These are phyloP conservation scores for Mirounga angustirostris DNA, from an alignment of 2,113 vertebrate species.

Conservation along the genomic window DNA sequence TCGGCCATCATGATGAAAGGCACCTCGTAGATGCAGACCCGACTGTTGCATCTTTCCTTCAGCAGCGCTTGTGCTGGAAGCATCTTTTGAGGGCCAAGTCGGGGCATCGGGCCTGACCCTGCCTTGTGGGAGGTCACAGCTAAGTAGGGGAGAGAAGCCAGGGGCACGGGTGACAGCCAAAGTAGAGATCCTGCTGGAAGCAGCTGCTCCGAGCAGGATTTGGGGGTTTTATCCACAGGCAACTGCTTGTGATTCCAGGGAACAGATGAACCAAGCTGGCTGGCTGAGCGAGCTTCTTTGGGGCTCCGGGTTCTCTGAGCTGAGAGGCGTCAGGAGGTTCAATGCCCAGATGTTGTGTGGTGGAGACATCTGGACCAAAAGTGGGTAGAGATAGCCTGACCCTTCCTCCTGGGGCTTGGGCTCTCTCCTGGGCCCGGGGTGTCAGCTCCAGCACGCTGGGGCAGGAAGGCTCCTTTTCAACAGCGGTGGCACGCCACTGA, in stretches of 20 bases:
- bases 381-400: not conserved
- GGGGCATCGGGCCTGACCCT: not conserved
- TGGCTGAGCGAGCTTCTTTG: not conserved
- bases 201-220: not conserved
- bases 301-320: not conserved
- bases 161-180: not conserved
- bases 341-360: not conserved
- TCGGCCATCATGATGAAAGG: not conserved
- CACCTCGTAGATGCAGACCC: not conserved
- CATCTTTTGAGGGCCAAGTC: not conserved
- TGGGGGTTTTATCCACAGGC: not conserved
- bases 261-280: not conserved
- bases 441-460: accelerated
- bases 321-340: not conserved
- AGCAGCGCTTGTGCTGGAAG: not conserved
- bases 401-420: not conserved
- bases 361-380: not conserved
- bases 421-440: not conserved
- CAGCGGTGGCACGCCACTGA: not conserved
- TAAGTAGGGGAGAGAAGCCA: not conserved
- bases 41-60: not conserved
- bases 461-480: not conserved
- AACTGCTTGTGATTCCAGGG: not conserved
- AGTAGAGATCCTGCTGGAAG: not conserved
- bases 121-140: not conserved